Percentiles rank a stretch among this genome's conserved stretches.
phyloP scores from a whole-genome alignment of 2,888 invertebrate genomes.

The Pandemis heparana region DNA sequence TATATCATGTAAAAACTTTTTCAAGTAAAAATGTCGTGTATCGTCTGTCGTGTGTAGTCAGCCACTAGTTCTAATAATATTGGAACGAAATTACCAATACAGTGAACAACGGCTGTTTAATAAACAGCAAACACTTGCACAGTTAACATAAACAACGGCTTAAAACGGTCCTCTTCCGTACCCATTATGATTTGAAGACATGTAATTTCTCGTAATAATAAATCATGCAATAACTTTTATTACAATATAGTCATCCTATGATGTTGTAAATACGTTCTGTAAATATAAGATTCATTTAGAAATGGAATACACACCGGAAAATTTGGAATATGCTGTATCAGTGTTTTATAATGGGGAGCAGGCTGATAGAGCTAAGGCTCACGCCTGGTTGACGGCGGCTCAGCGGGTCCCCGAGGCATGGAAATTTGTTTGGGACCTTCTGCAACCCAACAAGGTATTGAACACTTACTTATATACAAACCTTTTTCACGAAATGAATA shows the following conservation, averaged over 20 bases:
- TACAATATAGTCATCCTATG: slow-evolving; percentile 28
- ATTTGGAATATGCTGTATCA: slow-evolving; percentile 89
- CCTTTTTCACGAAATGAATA: background rate
- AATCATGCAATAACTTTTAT: slow-evolving; percentile 25
- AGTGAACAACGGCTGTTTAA: slow-evolving; percentile 14
- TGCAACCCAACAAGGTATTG: slow-evolving; percentile 91
- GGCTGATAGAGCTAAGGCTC: slow-evolving; percentile 90
- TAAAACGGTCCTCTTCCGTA: background rate
- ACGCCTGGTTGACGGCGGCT: slow-evolving; percentile 94
- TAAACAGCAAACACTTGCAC: background rate
- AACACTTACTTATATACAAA: background rate
- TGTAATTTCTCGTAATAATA: slow-evolving; percentile 7
- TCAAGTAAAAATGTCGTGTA: background rate
- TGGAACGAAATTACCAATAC: background rate
- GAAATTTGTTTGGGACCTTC: slow-evolving; percentile 96
- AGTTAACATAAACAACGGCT: background rate
- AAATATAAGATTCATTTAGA: slow-evolving; percentile 24
- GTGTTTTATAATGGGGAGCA: slow-evolving; percentile 88
- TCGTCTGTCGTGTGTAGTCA: background rate
- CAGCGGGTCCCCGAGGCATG: slow-evolving; percentile 96
- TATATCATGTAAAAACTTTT: background rate
- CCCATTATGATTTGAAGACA: slow-evolving; percentile 16
- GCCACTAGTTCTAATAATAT: background rate
- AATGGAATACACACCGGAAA: slow-evolving; percentile 88
- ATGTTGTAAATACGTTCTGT: slow-evolving; percentile 26